Evolutionary conservation across 2,113 vertebrate species (phyloP), one percentile per base, ranked within the genome.

Genomic region (Corythornis madagascariensis): DNA sequence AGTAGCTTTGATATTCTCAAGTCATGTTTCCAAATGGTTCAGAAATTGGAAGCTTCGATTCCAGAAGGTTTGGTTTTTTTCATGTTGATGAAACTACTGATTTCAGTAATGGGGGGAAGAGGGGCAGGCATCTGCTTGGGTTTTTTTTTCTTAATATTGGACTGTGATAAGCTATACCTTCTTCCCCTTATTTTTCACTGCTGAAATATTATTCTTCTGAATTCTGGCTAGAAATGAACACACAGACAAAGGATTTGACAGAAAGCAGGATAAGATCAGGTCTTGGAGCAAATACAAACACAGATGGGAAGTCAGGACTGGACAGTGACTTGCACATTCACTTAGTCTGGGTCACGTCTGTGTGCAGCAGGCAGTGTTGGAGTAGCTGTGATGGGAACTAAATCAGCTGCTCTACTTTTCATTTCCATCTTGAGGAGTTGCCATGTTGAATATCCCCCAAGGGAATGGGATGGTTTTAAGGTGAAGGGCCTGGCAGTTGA

Each of bases 371-470:
- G n/a, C 35, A 65, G 52, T 71, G 61, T 40, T 90, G 45, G 60
- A 93, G 80, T 83, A 69, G 66, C 82, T 4, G 4, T 80, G 86
- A 74, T 88, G 55, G 42, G 59, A 95, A 55, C 21, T 52, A 83
- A 90, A 95, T 96, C 82, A 95, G 84, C 77, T 91, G n/a, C 45
- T 61, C 38, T 64, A 83, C 17, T 76, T 69, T 88, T 38, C 10
- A 38, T 38, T 94, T 77, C 63, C 56, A 91, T 52, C 47, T 52
- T 26, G 43, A 90, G 65, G 50, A 89, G 55, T 18, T 94, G 87
- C 87, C 90, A 89, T 79, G 84, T 61, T 95, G 75, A 89, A 81
- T 79, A 70, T 61, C 78, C 79, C 84, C 35, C 76, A 67, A 60
- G 63, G 63, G 88, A 89, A 89, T 43, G 19, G 63, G 80, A n/a